Evolutionary conservation across 2,113 vertebrate genomes (phyloP).

Genomic region (Nothocercus nigrocapillus): DNA sequence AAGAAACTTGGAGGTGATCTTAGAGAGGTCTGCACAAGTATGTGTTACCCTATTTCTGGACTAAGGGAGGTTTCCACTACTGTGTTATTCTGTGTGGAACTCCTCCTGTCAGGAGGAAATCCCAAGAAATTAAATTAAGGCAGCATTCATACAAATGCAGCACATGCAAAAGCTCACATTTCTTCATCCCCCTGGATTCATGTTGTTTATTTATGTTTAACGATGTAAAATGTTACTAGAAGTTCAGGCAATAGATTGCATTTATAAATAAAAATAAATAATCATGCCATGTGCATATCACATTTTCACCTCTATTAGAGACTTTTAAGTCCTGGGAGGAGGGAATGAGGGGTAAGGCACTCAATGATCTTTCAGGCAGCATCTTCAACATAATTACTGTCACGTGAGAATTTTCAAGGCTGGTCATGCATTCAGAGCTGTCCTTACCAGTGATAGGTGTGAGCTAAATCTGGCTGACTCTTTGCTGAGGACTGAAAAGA

Average conservation of each 20-base stretch:
- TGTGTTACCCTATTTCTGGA: background rate
- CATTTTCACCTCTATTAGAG: background rate
- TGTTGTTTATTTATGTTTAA: background rate
- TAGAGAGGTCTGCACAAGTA: background rate
- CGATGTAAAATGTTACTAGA: background rate
- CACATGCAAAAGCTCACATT: background rate
- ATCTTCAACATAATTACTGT: background rate
- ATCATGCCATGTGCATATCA: fast-evolving
- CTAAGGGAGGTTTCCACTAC: background rate
- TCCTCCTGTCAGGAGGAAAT: background rate
- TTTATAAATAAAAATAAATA: background rate
- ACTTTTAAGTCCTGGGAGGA: background rate
- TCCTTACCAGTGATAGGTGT: background rate
- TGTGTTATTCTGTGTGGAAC: background rate
- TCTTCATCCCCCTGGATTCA: background rate
- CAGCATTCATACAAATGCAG: background rate
- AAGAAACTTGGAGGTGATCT: background rate
- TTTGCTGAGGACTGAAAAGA: constrained; percentile 21
- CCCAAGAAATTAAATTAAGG: background rate
- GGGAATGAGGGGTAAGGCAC: background rate
- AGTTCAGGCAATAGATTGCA: background rate
- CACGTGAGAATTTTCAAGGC: background rate
- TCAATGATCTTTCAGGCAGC: background rate
- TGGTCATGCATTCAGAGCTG: background rate
- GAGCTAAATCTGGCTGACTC: background rate